These are phyloP conservation scores for Shinisaurus crocodilurus DNA, from an alignment of 2,113 vertebrate genomes.

Conservation along the genomic window DNA sequence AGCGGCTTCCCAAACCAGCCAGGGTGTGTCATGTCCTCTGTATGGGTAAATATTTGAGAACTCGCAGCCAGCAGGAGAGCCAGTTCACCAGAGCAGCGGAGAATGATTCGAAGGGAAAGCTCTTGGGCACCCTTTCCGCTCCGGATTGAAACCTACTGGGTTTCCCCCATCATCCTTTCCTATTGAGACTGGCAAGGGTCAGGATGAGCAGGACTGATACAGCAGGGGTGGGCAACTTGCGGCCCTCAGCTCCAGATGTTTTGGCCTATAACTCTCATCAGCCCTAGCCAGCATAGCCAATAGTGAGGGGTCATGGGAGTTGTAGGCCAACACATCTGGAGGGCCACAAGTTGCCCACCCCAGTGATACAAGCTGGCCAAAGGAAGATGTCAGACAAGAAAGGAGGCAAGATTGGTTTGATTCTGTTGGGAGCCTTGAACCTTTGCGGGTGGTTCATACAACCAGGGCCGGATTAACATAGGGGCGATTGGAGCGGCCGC, in stretches of 20 bases:
- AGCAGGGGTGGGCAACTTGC: neutral
- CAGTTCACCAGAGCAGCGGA: neutral
- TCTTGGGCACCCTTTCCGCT: neutral
- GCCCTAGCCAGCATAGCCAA: too few species aligned
- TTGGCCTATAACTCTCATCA: too few species aligned
- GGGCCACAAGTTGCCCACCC: too few species aligned
- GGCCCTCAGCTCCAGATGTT: too few species aligned
- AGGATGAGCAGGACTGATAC: neutral
- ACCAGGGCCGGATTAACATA: too few species aligned
- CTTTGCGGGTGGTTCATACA: neutral
- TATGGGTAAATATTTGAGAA: constrained; percentile 17
- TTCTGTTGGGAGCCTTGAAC: neutral
- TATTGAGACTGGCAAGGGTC: neutral
- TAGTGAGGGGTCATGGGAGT: too few species aligned
- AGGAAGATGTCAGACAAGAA: neutral
- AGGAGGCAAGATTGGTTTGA: neutral
- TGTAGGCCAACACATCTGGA: too few species aligned
- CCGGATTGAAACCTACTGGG: neutral
- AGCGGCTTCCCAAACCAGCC: neutral
- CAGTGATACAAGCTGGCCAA: too few species aligned
- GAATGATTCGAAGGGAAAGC: neutral
- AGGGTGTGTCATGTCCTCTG: neutral
- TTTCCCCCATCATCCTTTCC: neutral
- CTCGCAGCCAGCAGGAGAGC: constrained; percentile 12
- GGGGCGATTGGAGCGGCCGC: too few species aligned